These are phyloP conservation scores for Dreissena polymorpha DNA, from an alignment of 1,140 invertebrate species.

Conservation along the genomic window DNA sequence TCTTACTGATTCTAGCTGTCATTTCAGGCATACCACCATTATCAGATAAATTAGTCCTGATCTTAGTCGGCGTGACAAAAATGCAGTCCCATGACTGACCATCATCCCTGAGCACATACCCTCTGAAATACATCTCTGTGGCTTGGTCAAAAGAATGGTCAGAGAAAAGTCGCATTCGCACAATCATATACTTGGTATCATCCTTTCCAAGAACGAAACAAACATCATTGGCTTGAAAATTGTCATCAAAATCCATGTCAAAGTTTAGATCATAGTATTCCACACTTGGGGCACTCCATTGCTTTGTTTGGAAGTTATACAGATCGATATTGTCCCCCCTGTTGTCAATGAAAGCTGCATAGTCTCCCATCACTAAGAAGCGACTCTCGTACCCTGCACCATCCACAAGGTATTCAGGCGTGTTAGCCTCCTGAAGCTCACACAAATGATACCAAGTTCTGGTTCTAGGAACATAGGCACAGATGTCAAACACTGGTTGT, in stretches of 20 bases:
- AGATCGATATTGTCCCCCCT: conserved; percentile 31
- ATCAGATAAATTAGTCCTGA: conserved; percentile 29
- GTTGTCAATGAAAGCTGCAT: conserved; percentile 37
- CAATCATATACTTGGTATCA: conserved; percentile 33
- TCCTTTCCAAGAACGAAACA: conserved; percentile 31
- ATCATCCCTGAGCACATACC: conserved; percentile 26
- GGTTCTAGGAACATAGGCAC: conserved; percentile 37
- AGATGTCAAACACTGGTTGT: conserved; percentile 43
- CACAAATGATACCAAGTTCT: conserved; percentile 33
- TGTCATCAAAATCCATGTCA: conserved; percentile 7
- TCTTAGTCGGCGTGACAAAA: conserved; percentile 18
- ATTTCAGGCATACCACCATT: conserved; percentile 37
- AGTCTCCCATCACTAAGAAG: conserved; percentile 25
- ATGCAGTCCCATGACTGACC: conserved; percentile 40
- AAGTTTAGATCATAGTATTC: conserved; percentile 29
- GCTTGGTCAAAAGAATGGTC: conserved; percentile 25
- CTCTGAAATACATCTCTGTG: conserved; percentile 40
- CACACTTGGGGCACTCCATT: conserved; percentile 14
- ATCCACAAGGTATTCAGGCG: conserved; percentile 39
- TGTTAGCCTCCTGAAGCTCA: conserved; percentile 6
- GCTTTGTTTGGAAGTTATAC: conserved; percentile 17
- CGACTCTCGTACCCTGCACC: conserved; percentile 37
- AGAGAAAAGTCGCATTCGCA: conserved; percentile 32
- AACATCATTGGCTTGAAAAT: conserved; percentile 44
- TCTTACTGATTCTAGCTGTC: conserved; percentile 41